These are phyloP conservation scores for Chrysaora quinquecirrha DNA, from an alignment of 30 jellyfish, hydroid and myxozoan species.

Conservation along the genomic window DNA sequence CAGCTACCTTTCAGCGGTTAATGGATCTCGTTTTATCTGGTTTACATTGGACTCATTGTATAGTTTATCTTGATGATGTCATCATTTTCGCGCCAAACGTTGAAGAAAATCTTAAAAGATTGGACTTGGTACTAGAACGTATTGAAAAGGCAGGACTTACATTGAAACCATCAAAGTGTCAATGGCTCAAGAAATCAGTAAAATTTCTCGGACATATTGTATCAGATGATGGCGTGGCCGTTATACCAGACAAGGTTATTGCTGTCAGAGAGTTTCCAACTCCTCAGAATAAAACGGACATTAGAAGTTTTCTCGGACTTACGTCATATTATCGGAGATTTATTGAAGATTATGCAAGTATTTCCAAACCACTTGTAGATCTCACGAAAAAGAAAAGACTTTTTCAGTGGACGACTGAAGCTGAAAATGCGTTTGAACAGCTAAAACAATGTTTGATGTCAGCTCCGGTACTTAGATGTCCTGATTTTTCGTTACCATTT, in stretches of 20 bases:
- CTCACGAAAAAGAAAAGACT: constrained; percentile 28
- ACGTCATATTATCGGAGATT: background rate
- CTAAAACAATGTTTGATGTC: constrained; percentile 22
- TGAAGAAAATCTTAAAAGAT: constrained; percentile 49
- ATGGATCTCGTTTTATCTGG: constrained; percentile 54
- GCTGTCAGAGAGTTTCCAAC: constrained; percentile 34
- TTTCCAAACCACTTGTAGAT: no score
- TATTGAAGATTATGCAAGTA: constrained; percentile 27
- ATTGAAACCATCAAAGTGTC: constrained; percentile 47
- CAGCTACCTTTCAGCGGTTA: constrained; percentile 61
- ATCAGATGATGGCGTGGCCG: constrained; percentile 38
- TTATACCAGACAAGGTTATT: constrained; percentile 32
- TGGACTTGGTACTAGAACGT: constrained; percentile 16
- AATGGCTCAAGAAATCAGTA: constrained; percentile 34
- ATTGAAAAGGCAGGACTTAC: constrained; percentile 50
- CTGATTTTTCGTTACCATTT: constrained; percentile 33
- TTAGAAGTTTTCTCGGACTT: constrained; percentile 44
- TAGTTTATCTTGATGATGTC: no score
- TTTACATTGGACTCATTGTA: no score
- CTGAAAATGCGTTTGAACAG: constrained; percentile 4
- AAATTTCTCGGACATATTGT: constrained; percentile 54
- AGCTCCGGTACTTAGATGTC: constrained; percentile 57
- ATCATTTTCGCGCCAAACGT: constrained; percentile 23
- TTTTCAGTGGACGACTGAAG: constrained; percentile 23
- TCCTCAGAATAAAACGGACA: constrained; percentile 17